Base-by-base conservation (phyloP, 2,888 invertebrate species). In the Cosmia trapezina region DNA sequence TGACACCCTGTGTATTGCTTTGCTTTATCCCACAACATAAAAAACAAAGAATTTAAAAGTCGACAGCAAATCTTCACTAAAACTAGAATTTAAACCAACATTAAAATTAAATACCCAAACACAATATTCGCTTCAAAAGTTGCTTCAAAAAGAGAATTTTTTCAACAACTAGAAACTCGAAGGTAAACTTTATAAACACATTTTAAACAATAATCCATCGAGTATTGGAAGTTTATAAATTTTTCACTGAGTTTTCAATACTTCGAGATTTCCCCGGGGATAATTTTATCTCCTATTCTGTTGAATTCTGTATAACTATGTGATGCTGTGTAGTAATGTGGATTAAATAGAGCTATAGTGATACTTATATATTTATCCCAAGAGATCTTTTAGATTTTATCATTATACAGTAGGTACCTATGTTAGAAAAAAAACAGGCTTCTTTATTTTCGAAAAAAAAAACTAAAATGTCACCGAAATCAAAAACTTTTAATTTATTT, bases 121-220 rank as follows among this genome's bases (percentile, higher is more conserved):
- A 63, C 12, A 73, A 61, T 8, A 61, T n/a, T 74, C 22, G 43
- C 41, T 22, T 41, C 19, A 45, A 57, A 59, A 72, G 12, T 66
- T 63, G 19, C 5, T 62, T 69, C 14, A 43, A 47, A 56, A 49
- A 28, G 19, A 45, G 19, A 28, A 37, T 51, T 14, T 68, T 62
- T 12, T n/a, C 56, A 11, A 62, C 49, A 62, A 41, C 49, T 41
- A 51, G 8, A 49, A 69, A 68, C 37, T 56, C 43, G 12, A 45
- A 0, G 49, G 11, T 22, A 19, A 59, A 79, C 45, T 70, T 64
- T 56, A 57, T 72, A 56, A 64, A 77, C 54, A 77, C 57, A 70
- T 73, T 81, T 81, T 70, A 73, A 80, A 81, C 73, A 73, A 81
- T 67, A 70, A 73, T 78, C 64, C 64, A n/a, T 60, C 28, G 68